A percentile compares a stretch with the other conserved stretches of the same genome.
Conservation (phyloP, 1,140 invertebrate genomes). For the Ceratosolen fusciceps region DNA sequence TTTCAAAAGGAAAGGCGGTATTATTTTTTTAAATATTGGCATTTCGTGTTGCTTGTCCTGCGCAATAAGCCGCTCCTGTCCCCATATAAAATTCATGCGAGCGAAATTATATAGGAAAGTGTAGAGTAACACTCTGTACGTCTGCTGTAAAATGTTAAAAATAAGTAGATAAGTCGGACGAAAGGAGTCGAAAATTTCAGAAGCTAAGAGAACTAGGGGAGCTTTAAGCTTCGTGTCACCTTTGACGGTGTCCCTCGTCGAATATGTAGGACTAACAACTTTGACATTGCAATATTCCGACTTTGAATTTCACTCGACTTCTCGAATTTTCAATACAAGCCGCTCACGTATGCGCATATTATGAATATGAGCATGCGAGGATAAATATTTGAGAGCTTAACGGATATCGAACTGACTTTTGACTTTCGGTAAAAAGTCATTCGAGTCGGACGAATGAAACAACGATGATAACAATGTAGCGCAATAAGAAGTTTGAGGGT, state of each 20-base stretch:
- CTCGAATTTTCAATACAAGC: not conserved
- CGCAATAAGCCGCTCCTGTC: no score
- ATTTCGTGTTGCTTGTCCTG: no score
- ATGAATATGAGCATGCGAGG: not conserved
- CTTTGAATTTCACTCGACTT: slow-evolving; percentile 8
- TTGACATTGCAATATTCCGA: slow-evolving; percentile 8
- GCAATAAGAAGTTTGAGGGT: no score
- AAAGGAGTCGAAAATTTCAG: not conserved
- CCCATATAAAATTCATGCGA: not conserved
- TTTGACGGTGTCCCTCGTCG: not conserved
- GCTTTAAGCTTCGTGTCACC: not conserved
- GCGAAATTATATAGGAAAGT: not conserved
- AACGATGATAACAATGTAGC: no score
- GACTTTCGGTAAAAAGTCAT: not conserved
- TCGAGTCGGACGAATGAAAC: not conserved
- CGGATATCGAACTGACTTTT: not conserved
- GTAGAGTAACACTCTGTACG: not conserved
- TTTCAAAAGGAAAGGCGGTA: no score
- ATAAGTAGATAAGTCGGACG: not conserved
- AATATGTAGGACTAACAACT: not conserved
- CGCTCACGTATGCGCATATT: not conserved
- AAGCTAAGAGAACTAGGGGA: not conserved
- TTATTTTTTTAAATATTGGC: no score
- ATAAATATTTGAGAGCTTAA: not conserved
- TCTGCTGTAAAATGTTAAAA: not conserved